These are phyloP conservation scores for Bombus pascuorum DNA, from an alignment of 1,140 invertebrate genomes.

Conservation along the genomic window DNA sequence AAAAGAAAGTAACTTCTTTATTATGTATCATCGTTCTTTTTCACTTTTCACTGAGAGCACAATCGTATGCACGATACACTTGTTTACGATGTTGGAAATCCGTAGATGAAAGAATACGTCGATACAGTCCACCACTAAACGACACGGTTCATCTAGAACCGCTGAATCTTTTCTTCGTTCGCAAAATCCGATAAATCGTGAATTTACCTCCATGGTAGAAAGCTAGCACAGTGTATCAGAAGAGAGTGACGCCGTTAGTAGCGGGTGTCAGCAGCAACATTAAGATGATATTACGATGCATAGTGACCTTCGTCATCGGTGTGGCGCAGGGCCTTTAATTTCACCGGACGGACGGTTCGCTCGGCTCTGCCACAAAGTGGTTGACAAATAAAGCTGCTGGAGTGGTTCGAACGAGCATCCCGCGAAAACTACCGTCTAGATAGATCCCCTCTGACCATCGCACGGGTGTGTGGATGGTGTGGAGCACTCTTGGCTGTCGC, in stretches of 20 bases:
- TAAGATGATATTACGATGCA: constrained; percentile 37
- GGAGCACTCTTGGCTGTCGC: constrained; percentile 56
- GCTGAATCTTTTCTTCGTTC: neutral
- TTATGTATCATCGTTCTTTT: too few species aligned
- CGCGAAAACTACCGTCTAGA: constrained; percentile 66
- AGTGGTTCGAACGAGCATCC: constrained; percentile 38
- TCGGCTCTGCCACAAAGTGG: constrained; percentile 58
- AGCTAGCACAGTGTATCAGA: neutral
- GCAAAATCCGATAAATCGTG: neutral
- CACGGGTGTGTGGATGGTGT: constrained; percentile 59
- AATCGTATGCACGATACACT: too few species aligned
- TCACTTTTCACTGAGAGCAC: too few species aligned
- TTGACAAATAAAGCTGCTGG: constrained; percentile 73
- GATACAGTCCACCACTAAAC: neutral
- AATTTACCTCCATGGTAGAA: neutral
- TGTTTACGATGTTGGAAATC: too few species aligned
- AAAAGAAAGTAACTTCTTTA: too few species aligned
- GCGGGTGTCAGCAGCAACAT: constrained; percentile 31
- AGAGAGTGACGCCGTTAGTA: neutral
- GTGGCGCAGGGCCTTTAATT: constrained; percentile 64
- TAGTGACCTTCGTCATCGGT: constrained; percentile 32
- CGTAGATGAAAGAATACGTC: too few species aligned
- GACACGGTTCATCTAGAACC: neutral
- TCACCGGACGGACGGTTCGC: constrained; percentile 40
- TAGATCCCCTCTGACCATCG: constrained; percentile 52